Base-by-base conservation (phyloP, 2,113 vertebrate genomes). In the Stegastes partitus region DNA sequence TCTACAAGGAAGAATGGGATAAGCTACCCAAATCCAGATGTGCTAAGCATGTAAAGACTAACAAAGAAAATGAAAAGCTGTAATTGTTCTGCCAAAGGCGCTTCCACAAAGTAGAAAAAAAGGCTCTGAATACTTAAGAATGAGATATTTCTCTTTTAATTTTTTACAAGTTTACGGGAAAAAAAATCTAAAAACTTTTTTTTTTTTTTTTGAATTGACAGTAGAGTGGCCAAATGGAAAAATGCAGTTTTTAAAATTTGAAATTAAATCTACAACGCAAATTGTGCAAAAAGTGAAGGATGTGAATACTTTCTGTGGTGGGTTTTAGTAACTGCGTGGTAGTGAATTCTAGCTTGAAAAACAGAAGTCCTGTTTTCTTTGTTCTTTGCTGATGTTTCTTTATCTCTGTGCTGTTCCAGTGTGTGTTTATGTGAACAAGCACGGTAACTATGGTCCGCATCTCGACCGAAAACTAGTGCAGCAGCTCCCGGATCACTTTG, bases 401-500 rank as follows among this genome's bases (percentile, higher is more conserved):
- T 73, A n/a, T 57, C 11, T 49, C 62, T 68, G 37, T 75, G 44
- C 77, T 37, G 3, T 72, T 22, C 47, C 90, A 99, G 98, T 99
- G 78, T 99, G 97, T 63, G 98, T 99, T 68, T 99, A 99, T 71
- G 94, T 99, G 76, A 99, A 99, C 93, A 99, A 99, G 83, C 95
- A 97, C 69, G 97, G 97, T 15, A 89, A 96, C 89, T 95, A 93
- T 19, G 98, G 97, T 2, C 97, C 97, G 9, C 95, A 97, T 54
- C 91, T 99, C 71, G 97, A 99, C 89, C 95, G 96, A 37, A 97
- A 96, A 86, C 96, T 96, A 50, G 95, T 99, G 74, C 96, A 96
- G 89, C 96, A 97, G 84, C 95, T 99, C 59, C 97, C 97, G 10
- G 96, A 99, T 87, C 98, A 99, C 91, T 99, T 97, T 54, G 98